Base-by-base conservation (phyloP, 2,113 vertebrate species). In the Chionis minor region DNA sequence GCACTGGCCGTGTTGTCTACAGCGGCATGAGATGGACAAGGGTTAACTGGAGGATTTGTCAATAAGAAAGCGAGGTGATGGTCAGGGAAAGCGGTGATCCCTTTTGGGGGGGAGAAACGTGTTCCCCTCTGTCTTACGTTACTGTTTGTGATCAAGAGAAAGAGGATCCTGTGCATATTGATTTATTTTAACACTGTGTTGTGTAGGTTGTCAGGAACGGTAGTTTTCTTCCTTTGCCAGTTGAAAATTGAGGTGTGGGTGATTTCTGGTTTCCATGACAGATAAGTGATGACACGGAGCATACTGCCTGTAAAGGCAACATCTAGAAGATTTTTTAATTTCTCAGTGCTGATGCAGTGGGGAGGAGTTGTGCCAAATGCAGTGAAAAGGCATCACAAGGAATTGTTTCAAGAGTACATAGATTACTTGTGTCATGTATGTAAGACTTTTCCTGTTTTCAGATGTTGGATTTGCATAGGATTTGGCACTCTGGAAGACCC, bases 131-230 rank as follows among this genome's bases (percentile, higher is more conserved):
- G 44, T n/a, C 49, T 49, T 11, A 3, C 27, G 42, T 49, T 32
- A 23, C 27, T 44, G 35, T 24, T 33, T 65, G 27, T 42, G 27
- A 12, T 38, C 18, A n/a, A 35, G 45, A 73, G 42, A 13, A n/a
- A 15, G 28, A 24, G n/a, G 28, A 26, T 45, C 4, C 1, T 8
- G 10, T 42, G 28, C 4, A 0, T 26, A 14, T n/a, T 22, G 14
- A 9, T 26, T 22, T 21, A 19, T 42, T 70, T 45, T 38, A 52
- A 61, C 32, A 7, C 54, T 45, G 27, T 52, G 8, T 26, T 78
- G 40, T 78, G 40, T 56, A 42, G 27, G 26, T 45, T 55, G 19
- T 28, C 23, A 35, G 80, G 55, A 75, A 47, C 28, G 23, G 33
- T 8, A 30, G 63, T 54, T 82, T 75, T 38, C 21, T 28, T 74